Conservation (phyloP, 2,888 invertebrate species). For the Calephelis perditalis region DNA sequence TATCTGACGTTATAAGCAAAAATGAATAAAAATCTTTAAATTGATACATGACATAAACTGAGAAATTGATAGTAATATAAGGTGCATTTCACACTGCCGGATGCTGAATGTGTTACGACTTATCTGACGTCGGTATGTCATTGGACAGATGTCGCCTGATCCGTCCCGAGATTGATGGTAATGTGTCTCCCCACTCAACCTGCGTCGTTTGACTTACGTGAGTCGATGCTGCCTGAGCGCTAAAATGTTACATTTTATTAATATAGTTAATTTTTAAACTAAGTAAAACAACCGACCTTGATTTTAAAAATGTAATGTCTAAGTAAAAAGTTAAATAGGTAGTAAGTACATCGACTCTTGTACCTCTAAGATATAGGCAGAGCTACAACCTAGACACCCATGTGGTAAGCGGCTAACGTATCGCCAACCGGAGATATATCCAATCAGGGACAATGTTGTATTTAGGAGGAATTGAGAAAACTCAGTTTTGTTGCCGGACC, state of each 20-base stretch:
- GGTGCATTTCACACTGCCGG: constrained; percentile 7
- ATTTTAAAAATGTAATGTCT: no score
- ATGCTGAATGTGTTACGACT: neutral
- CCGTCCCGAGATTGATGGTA: constrained; percentile 26
- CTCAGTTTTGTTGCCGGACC: no score
- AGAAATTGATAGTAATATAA: neutral
- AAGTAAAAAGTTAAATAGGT: no score
- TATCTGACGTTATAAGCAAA: neutral
- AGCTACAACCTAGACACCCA: no score
- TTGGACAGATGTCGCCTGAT: constrained; percentile 13
- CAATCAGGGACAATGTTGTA: no score
- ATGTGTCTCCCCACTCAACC: constrained; percentile 29
- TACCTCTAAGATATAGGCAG: no score
- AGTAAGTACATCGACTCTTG: no score
- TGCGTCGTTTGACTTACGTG: constrained; percentile 34
- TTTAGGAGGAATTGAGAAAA: no score
- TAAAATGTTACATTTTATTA: constrained; percentile 31
- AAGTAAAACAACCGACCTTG: no score
- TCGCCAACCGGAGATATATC: no score
- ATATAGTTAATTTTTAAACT: no score
- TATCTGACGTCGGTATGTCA: constrained; percentile 5
- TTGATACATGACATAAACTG: neutral
- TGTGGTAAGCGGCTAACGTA: no score
- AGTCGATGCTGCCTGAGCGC: constrained; percentile 30
- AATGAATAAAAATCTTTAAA: neutral